Evolutionary conservation across 2,797 vertebrate genomes (phyloP).

Genomic region (Microctenopoma lineatum): DNA sequence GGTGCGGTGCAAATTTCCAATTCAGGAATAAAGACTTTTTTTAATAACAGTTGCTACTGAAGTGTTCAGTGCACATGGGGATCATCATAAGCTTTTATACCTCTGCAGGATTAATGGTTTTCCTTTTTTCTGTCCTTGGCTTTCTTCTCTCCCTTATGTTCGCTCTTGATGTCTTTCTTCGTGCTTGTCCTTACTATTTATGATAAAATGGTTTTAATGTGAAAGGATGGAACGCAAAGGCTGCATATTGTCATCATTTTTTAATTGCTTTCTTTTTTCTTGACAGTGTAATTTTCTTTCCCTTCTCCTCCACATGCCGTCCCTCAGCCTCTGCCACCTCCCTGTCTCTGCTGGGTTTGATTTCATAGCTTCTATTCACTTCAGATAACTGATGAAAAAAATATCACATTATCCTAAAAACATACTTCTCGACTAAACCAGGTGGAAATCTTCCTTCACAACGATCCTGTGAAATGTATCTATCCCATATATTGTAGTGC

Average conservation of each 20-base stretch:
- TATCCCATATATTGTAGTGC: neutral
- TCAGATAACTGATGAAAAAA: neutral
- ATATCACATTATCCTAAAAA: neutral
- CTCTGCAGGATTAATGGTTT: neutral
- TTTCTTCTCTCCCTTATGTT: neutral
- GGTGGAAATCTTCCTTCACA: neutral
- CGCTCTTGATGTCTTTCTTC: neutral
- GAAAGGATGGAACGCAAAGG: slow-evolving; percentile 1
- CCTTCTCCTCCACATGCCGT: neutral
- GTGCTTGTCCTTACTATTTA: neutral
- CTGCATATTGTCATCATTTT: neutral
- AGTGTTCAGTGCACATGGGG: neutral
- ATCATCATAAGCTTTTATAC: neutral
- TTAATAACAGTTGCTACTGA: neutral
- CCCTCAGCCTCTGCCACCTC: neutral
- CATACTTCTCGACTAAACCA: neutral
- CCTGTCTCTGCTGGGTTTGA: neutral
- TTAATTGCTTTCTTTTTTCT: slow-evolving; percentile 2
- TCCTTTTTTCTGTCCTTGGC: neutral
- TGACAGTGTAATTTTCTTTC: neutral
- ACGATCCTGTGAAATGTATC: too few species aligned
- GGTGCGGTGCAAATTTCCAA: neutral
- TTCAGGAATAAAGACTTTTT: neutral
- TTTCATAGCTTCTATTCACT: neutral
- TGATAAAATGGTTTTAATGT: neutral